A percentile compares a stretch with the other conserved stretches of the same genome.
These are phyloP conservation scores for Lasioglossum oenotherae DNA, from an alignment of 2,888 invertebrate genomes.

Conservation along the genomic window DNA sequence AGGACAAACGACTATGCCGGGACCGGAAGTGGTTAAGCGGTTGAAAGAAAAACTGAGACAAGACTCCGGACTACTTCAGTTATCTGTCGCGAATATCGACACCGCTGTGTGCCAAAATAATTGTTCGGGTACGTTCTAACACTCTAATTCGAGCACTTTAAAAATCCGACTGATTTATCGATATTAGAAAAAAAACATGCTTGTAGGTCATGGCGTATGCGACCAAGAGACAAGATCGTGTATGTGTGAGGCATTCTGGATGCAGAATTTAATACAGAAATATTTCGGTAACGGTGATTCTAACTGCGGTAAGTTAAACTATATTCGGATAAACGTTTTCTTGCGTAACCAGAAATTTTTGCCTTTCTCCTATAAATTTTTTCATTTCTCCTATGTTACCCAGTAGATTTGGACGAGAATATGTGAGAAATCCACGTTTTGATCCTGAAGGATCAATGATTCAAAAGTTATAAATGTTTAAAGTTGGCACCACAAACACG, in stretches of 20 bases:
- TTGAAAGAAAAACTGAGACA: constrained; percentile 89
- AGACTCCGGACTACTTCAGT: constrained; percentile 89
- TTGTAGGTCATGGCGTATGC: constrained; percentile 91
- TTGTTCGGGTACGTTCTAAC: constrained; percentile 89
- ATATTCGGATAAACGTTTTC: not conserved
- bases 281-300: constrained; percentile 89
- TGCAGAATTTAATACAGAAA: constrained; percentile 92
- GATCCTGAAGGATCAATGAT: no score
- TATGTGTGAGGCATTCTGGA: constrained; percentile 98
- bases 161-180: not conserved
- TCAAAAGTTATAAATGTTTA: no score
- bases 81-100: constrained; percentile 91
- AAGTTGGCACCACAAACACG: no score
- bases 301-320: constrained; percentile 90
- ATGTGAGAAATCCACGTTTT: no score
- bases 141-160: not conserved
- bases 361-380: no score
- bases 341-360: no score
- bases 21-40: constrained; percentile 88
- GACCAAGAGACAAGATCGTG: constrained; percentile 93
- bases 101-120: constrained; percentile 95
- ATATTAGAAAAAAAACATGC: not conserved
- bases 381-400: no score
- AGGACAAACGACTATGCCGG: constrained; percentile 85
- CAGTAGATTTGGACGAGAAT: no score